Evolutionary conservation across 53 echinoderm and acorn worm genomes (phyloP).

Genomic region (Temnopleurus reevesii): DNA sequence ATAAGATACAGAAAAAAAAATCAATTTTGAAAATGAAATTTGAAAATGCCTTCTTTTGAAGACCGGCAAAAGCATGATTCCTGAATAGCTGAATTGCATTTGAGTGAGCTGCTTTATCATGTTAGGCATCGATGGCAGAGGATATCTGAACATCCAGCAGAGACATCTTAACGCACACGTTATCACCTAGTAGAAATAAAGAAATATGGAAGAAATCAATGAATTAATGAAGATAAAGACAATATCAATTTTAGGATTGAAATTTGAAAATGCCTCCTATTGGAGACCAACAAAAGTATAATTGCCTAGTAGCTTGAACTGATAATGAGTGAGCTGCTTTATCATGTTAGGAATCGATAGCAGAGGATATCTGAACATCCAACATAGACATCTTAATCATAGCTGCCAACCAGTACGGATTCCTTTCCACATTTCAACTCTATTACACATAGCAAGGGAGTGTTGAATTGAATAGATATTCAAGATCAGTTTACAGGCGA

Average conservation of each 20-base stretch:
- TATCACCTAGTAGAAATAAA: conserved; percentile 69
- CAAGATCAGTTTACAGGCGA: no score
- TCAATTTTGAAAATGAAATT: conserved; percentile 63
- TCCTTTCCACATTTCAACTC: no score
- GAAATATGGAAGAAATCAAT: conserved; percentile 31
- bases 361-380: conserved; percentile 77
- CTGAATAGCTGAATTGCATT: conserved; percentile 76
- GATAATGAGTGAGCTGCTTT: conserved; percentile 66
- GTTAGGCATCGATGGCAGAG: conserved; percentile 70
- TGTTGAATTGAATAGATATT: no score
- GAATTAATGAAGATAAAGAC: background rate
- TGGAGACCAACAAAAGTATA: conserved; percentile 75
- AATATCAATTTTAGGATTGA: no score
- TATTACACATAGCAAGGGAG: no score
- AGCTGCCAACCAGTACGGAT: no score
- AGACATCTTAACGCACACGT: conserved; percentile 78
- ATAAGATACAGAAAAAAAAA: no score
- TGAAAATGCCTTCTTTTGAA: conserved; percentile 85
- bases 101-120: conserved; percentile 67
- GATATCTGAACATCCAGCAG: conserved; percentile 75
- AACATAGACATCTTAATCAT: conserved; percentile 68
- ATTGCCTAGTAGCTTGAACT: conserved; percentile 79
- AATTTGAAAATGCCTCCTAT: conserved; percentile 93
- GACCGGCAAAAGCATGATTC: conserved; percentile 78
- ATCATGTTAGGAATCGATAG: conserved; percentile 65